Base-by-base conservation (phyloP, 2,888 invertebrate genomes). In the Drosophila pseudotalamancana region DNA sequence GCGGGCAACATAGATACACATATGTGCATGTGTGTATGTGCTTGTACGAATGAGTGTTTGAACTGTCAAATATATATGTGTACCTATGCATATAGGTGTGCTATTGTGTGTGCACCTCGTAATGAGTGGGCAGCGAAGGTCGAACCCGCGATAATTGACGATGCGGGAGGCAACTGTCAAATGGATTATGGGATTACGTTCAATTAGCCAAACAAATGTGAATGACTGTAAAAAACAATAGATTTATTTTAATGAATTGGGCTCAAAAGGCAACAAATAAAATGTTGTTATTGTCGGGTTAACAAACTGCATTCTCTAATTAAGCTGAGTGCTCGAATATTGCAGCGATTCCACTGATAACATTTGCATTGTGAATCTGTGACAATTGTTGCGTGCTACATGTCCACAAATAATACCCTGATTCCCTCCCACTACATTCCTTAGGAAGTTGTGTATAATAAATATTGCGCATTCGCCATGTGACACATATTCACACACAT, bases 131-230 rank as follows among this genome's bases (percentile, higher is more conserved):
- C 34, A 42, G 34, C 21, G 18, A 18, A 16, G 42, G 12, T 14
- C 16, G 18, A 21, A 39, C 25, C 27, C 6, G 32, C 19, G 46
- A 29, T 70, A 57, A 61, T 50, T 74, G 35, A 27, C 43, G 46
- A 68, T 61, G 54, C 50, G 56, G 61, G 56, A 55, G 51, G 16
- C 53, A 45, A 53, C 45, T 76, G 72, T 49, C 67, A 53, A 56
- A 29, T 46, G 77, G 61, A 67, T 60, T 49, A 55, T 11, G 51
- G 60, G 68, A 68, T 66, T 72, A 55, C 32, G 51, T 55, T 60
- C 35, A 84, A 77, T 77, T 61, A 57, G 60, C 35, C 59, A 54
- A 23, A 31, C 23, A 27, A 51, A 48, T 31, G 18, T 18, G 16
- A 48, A 34, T n/a, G n/a, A 6, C 19, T 25, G 21, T 25, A 23